Evolutionary conservation across 2,888 invertebrate genomes (phyloP).

Genomic region (Acanthosepion esculentum): DNA sequence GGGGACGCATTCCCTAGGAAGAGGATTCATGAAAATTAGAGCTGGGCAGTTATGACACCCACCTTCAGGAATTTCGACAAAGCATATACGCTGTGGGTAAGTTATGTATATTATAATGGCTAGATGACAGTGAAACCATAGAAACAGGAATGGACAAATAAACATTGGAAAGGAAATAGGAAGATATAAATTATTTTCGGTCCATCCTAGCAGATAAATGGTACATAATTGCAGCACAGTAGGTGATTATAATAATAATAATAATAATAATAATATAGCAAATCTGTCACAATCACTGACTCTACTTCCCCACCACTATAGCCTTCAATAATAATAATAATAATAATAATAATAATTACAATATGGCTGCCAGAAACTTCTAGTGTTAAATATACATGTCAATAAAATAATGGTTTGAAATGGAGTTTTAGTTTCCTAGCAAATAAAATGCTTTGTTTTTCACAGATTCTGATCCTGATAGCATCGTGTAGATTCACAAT

Average conservation of each 20-base stretch:
- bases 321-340: neutral
- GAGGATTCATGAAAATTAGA: neutral
- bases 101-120: neutral
- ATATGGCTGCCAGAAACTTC: neutral
- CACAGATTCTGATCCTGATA: too few species aligned
- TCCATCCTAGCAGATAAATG: constrained; percentile 21
- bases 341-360: neutral
- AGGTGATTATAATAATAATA: neutral
- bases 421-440: too few species aligned
- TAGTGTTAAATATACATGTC: too few species aligned
- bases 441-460: too few species aligned
- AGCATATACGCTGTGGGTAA: neutral
- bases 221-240: neutral
- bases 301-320: too few species aligned
- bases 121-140: neutral
- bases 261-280: neutral
- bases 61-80: neutral
- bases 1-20: neutral
- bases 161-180: constrained; percentile 22
- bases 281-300: neutral
- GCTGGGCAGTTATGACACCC: neutral
- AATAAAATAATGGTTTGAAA: too few species aligned
- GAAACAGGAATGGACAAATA: neutral
- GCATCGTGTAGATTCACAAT: too few species aligned
- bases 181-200: constrained; percentile 23